phyloP scores from a whole-genome alignment of 2,797 vertebrate genomes.

The Artibeus jamaicensis region DNA sequence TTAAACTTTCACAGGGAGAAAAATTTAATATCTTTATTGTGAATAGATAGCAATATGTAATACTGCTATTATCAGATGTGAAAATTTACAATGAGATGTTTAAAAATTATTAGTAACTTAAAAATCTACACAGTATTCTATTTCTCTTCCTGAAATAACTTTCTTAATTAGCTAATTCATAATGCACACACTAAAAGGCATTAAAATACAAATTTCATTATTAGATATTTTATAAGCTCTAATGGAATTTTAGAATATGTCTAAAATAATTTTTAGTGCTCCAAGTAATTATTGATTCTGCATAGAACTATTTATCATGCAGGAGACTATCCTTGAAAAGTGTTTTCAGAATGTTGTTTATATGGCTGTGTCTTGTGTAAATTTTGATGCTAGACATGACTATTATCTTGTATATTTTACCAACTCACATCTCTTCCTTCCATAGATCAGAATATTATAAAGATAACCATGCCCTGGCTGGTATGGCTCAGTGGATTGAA shows the following conservation, averaged over 20 bases:
- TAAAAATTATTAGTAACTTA: constrained; percentile 48
- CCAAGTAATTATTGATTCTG: constrained; percentile 50
- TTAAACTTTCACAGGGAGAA: constrained; percentile 35
- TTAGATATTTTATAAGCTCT: constrained; percentile 27
- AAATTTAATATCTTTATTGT: constrained; percentile 54
- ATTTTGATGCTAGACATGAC: constrained; percentile 22
- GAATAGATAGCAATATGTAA: constrained; percentile 1
- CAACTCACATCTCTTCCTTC: not conserved
- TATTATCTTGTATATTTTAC: constrained; percentile 36
- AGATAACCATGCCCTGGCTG: not conserved
- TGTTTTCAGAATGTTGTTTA: constrained; percentile 42
- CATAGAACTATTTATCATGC: constrained; percentile 46
- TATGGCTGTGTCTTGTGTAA: not conserved
- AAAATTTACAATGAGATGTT: constrained; percentile 35
- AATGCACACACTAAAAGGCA: not conserved
- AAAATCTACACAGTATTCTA: not conserved
- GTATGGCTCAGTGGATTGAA: too few species aligned
- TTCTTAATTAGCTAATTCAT: constrained; percentile 49
- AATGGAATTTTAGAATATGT: constrained; percentile 33
- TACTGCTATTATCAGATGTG: constrained; percentile 32
- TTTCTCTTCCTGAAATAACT: constrained; percentile 44
- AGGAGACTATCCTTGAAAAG: constrained; percentile 33
- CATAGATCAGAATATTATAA: constrained; percentile 26
- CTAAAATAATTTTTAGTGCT: constrained; percentile 49
- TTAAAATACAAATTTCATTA: constrained; percentile 35